Percentiles rank a stretch among this genome's conserved stretches.
phyloP scores from a whole-genome alignment of 2,113 vertebrate genomes.

The Solea solea region DNA sequence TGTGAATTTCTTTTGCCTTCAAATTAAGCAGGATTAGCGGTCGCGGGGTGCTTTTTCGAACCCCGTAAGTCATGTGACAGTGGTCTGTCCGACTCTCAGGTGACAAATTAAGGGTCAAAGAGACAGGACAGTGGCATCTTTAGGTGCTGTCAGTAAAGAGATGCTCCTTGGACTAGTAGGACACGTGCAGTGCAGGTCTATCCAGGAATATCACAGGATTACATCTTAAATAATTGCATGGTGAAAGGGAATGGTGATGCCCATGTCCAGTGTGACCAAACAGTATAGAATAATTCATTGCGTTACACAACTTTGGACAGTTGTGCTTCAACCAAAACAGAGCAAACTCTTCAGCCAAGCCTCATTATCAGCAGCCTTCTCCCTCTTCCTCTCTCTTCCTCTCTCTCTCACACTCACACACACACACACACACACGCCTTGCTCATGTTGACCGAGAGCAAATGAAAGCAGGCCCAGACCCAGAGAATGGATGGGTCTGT shows the following conservation, averaged over 20 bases:
- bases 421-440: slow-evolving; percentile 27
- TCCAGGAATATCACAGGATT: too few relatives aligned
- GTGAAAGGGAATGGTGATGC: background rate
- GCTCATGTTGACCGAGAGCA: slow-evolving; percentile 61
- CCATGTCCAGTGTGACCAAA: background rate
- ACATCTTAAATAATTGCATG: too few relatives aligned
- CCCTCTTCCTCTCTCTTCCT: slow-evolving; percentile 8
- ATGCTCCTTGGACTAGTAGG: too few relatives aligned
- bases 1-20: slow-evolving; percentile 92
- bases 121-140: background rate
- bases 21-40: slow-evolving; percentile 95
- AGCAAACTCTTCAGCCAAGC: slow-evolving; percentile 90
- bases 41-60: slow-evolving; percentile 51
- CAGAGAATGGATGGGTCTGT: slow-evolving; percentile 65
- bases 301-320: slow-evolving; percentile 70
- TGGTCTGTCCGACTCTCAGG: slow-evolving; percentile 50
- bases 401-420: slow-evolving; percentile 1
- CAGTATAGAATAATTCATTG: slow-evolving; percentile 11
- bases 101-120: slow-evolving; percentile 11
- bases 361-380: slow-evolving; percentile 85
- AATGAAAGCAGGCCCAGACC: slow-evolving; percentile 60
- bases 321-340: slow-evolving; percentile 91
- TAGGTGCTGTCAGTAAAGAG: too few relatives aligned
- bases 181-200: too few relatives aligned
- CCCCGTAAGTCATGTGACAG: slow-evolving; percentile 93